Base-by-base conservation (phyloP, 2,888 invertebrate genomes). In the Kuschelorhynchus macadamiae region DNA sequence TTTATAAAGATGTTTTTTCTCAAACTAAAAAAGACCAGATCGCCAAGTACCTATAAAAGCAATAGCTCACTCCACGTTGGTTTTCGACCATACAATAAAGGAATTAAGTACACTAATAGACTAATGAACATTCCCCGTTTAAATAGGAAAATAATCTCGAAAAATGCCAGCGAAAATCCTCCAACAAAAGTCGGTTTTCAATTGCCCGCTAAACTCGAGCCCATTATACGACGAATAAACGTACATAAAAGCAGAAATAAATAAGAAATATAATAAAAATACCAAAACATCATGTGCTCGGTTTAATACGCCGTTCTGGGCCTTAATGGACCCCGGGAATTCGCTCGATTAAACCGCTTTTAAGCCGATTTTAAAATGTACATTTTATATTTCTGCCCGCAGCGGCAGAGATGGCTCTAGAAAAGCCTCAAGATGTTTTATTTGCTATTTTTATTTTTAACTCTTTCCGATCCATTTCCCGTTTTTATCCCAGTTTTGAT, bases 341-440 rank as follows among this genome's bases (percentile, higher is more conserved):
- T 60, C 66, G 66, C 53, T 66, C 66, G 66, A 66, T 66, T 66
- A 53, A 66, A 66, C 66, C 39, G 66, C 66, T 66, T 60, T 66
- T 60, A 60, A 66, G 60, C 60, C 60, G 66, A 66, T 66, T 66
- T 60, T 66, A 66, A 66, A 66, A 66, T 66, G 60, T 53, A 66
- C 66, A 66, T 66, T 66, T 66, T 66, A 66, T 53, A 66, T 66
- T 60, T 66, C 39, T 21, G 59, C 33, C 33, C 39, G 25, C 25
- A 16, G n/a, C 16, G 44, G 56, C 57, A 57, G 64, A 44, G 65
- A 59, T 52, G 65, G 59, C 33, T 32, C 52, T 64, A 20, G 49
- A 52, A 32, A 59, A 33, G 59, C 36, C 30, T 46, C 42, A 49
- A 65, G 59, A 65, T 65, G 59, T 57, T 65, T 59, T 59, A 59